phyloP scores from a whole-genome alignment of 2,888 invertebrate genomes.

The Parthenolecanium corni region DNA sequence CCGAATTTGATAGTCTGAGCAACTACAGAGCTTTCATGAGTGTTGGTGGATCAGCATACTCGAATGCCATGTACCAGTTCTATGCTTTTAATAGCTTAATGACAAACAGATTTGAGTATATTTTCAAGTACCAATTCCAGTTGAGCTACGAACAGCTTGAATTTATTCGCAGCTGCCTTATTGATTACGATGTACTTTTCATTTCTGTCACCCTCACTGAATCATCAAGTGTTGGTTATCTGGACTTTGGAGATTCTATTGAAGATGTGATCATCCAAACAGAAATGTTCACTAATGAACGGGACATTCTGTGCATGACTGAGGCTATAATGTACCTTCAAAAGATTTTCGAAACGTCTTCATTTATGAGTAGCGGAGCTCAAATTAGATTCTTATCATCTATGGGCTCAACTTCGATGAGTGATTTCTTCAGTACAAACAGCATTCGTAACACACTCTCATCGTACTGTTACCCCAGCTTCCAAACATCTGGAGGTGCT shows the following conservation, averaged over 20 bases:
- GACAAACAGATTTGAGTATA: background rate
- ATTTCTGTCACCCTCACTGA: background rate
- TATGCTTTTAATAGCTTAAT: background rate
- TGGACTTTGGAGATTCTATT: too few species aligned
- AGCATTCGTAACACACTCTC: background rate
- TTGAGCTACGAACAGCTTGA: background rate
- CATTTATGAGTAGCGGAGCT: too few species aligned
- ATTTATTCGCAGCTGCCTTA: background rate
- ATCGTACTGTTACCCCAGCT: background rate
- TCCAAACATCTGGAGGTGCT: background rate
- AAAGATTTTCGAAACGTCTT: too few species aligned
- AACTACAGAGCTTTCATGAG: slow-evolving; percentile 1
- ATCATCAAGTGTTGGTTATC: too few species aligned
- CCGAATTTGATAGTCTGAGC: background rate
- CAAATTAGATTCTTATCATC: too few species aligned
- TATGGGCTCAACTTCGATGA: too few species aligned
- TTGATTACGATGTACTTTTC: background rate
- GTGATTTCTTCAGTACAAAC: too few species aligned
- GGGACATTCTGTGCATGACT: too few species aligned
- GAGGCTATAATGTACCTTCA: too few species aligned
- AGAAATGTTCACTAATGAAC: too few species aligned
- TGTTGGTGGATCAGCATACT: background rate
- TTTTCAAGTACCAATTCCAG: background rate
- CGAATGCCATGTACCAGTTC: background rate
- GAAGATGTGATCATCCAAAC: too few species aligned